Base-by-base conservation (phyloP, 1,140 invertebrate genomes). In the Maniola jurtina region DNA sequence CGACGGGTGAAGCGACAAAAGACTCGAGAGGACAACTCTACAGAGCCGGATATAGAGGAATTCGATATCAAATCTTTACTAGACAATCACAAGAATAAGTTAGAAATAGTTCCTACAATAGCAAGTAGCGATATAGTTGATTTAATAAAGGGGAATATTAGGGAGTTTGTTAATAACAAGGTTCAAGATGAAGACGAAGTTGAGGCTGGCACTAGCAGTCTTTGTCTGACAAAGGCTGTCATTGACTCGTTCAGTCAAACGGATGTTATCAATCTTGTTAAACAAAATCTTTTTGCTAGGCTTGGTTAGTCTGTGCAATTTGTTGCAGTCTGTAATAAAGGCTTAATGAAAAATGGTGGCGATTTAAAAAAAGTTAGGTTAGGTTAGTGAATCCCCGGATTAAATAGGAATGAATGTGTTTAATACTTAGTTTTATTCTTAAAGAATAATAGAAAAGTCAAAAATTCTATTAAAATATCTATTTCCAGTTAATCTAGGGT, bases 1-100 rank as follows among this genome's bases (percentile, higher is more conserved):
- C 84, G 81, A 25, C 77, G 88, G 10, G 65, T 75, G n/a, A 90
- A 91, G 67, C 80, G 90, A 47, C 86, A 88, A 62, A 80, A 79
- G 50, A 89, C 89, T 1, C 75, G 71, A 16, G 88, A 90, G 8
- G 77, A 81, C 13, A 69, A 79, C 13, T 15, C 73, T 0, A 33
- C 71, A 0, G 48, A 45, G 9, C 45, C 68, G 3, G 55, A 45
- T 1, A 13, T n/a, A 1, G 77, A 86, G 9, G 77, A 86, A 15
- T 79, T 79, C 57, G 81, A 89, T 73, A 54, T 89, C 11, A 81
- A 83, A 52, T 57, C 67, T 48, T 67, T 84, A 61, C 42, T 88
- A 52, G 82, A 81, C 16, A 79, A 88, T 56, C 64, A 79, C 36
- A 60, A 67, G 0, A 85, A 86, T 64, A 75, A 81, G 7, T 56